These are phyloP conservation scores for Plecotus auritus DNA, from an alignment of 2,113 vertebrate genomes.

Conservation along the genomic window DNA sequence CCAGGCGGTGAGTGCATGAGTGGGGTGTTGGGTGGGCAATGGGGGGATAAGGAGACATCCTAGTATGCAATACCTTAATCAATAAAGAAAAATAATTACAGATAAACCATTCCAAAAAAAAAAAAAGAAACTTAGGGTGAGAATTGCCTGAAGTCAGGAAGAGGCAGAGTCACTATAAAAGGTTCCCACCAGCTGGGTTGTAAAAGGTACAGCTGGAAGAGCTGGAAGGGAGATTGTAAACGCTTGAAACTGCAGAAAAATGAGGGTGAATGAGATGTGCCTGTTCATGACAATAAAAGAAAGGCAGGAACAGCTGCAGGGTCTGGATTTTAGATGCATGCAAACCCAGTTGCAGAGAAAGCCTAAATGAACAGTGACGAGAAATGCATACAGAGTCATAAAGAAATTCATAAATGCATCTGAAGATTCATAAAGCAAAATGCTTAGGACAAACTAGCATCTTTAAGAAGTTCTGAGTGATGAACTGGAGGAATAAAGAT, in stretches of 20 bases:
- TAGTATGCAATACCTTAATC: no score
- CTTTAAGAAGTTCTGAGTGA: conserved; percentile 2
- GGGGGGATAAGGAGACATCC: no score
- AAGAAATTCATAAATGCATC: no score
- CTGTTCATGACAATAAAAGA: conserved; percentile 41
- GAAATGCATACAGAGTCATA: neutral
- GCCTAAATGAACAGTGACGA: neutral
- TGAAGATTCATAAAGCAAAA: neutral
- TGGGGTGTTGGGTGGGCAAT: no score
- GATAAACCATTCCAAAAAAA: no score
- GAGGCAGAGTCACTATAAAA: neutral
- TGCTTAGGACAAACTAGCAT: neutral
- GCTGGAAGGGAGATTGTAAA: conserved; percentile 7
- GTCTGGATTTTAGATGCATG: neutral
- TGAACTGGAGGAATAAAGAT: neutral
- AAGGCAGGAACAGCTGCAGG: conserved; percentile 48
- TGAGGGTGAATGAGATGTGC: conserved; percentile 36
- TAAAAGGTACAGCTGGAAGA: conserved; percentile 38
- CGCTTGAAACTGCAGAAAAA: conserved; percentile 19
- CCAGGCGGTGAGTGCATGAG: no score
- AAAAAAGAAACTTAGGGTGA: no score
- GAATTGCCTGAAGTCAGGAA: neutral
- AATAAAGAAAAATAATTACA: no score
- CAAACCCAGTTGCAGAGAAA: neutral
- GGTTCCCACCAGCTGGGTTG: conserved; percentile 20